phyloP scores from a whole-genome alignment of 2,888 invertebrate species.

The Tetheella fluctuosa region DNA sequence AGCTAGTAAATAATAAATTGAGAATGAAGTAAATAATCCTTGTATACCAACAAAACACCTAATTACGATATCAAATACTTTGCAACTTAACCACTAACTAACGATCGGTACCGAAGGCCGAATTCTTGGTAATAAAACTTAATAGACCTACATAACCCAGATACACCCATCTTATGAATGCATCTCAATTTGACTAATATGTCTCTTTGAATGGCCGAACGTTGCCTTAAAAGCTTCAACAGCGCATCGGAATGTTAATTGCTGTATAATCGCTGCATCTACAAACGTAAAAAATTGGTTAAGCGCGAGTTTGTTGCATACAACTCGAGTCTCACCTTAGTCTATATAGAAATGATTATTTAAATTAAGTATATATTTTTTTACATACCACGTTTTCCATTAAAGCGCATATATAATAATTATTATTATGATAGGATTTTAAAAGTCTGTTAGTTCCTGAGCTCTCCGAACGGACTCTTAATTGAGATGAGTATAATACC shows the following conservation, averaged over 20 bases:
- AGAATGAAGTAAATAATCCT: background rate
- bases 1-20: too few species aligned
- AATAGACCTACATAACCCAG: constrained; percentile 68
- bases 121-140: constrained; percentile 69
- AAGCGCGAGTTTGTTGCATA: constrained; percentile 15
- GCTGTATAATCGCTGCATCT: constrained; percentile 42
- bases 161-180: constrained; percentile 62
- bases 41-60: constrained; percentile 24
- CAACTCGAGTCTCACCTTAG: too few species aligned
- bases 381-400: too few species aligned
- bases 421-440: too few species aligned
- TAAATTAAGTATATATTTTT: too few species aligned
- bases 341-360: too few species aligned
- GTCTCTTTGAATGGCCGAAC: constrained; percentile 43
- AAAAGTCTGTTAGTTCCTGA: too few species aligned
- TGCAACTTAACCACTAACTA: constrained; percentile 33
- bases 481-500: too few species aligned
- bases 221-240: constrained; percentile 44
- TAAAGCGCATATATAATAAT: too few species aligned
- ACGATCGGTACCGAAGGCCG: constrained; percentile 58
- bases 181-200: constrained; percentile 49
- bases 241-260: constrained; percentile 49
- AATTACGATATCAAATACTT: constrained; percentile 37
- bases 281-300: constrained; percentile 26
- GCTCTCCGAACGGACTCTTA: too few species aligned